Conservation (phyloP, 2,797 vertebrate genomes). For the Melanogrammus aeglefinus region DNA sequence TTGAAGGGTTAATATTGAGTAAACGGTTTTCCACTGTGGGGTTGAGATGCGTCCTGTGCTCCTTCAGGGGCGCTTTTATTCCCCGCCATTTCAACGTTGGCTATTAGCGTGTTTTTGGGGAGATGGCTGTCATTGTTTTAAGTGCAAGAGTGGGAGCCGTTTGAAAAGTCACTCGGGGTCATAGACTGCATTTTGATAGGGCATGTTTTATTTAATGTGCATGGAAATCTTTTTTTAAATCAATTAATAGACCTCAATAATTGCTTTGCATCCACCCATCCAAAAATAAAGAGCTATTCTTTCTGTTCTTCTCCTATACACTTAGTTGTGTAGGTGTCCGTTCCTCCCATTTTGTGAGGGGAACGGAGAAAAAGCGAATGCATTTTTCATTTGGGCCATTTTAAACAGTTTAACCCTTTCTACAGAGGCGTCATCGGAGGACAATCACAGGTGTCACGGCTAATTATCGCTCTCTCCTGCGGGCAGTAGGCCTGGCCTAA, state of each 20-base stretch:
- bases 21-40: conserved; percentile 21
- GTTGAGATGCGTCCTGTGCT: conserved; percentile 35
- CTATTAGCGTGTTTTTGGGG: conserved; percentile 43
- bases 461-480: no score
- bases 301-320: background rate
- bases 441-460: no score
- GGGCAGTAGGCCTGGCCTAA: no score
- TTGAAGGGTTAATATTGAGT: conserved; percentile 42
- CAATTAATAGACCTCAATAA: background rate
- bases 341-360: background rate
- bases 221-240: background rate
- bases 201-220: background rate
- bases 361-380: background rate
- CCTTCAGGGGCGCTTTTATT: conserved; percentile 46
- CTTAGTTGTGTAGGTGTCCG: background rate
- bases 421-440: no score
- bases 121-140: conserved; percentile 25
- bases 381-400: background rate
- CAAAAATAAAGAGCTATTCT: conserved; percentile 16
- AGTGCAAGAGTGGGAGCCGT: conserved; percentile 30
- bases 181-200: conserved; percentile 11
- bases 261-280: background rate
- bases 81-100: conserved; percentile 75
- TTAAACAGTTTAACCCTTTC: background rate
- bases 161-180: conserved; percentile 50